These are phyloP conservation scores for Falcunculus frontatus DNA, from an alignment of 2,113 vertebrate species.

Conservation along the genomic window DNA sequence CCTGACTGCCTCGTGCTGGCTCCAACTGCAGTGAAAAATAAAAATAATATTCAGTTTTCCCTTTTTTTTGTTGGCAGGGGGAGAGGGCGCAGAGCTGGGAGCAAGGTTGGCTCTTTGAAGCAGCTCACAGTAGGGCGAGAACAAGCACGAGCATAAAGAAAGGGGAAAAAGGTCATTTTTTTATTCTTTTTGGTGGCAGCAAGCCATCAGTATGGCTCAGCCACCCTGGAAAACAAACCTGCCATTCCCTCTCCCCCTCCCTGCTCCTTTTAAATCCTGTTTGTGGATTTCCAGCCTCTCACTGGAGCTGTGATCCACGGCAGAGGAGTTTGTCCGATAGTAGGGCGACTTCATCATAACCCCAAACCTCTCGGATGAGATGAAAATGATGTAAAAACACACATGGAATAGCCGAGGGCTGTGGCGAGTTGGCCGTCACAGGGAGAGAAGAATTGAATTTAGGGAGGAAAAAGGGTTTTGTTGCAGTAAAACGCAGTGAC, in stretches of 20 bases:
- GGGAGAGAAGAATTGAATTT: not conserved
- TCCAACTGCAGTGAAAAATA: not conserved
- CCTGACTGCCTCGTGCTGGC: not conserved
- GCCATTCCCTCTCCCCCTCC: not conserved
- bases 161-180: not conserved
- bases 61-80: not conserved
- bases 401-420: not conserved
- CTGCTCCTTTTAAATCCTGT: not conserved
- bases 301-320: not conserved
- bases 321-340: not conserved
- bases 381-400: not conserved
- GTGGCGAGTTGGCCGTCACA: fast-evolving
- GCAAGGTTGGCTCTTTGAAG: not conserved
- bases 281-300: not conserved
- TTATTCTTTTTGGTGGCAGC: not conserved
- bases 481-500: not conserved
- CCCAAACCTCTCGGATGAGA: not conserved
- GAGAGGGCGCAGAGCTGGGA: not conserved
- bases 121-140: not conserved
- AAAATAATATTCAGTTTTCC: not conserved
- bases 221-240: slow-evolving; percentile 30
- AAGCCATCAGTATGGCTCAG: not conserved
- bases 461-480: not conserved
- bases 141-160: not conserved
- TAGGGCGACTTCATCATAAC: fast-evolving